Conservation (phyloP, 2,888 invertebrate species). For the Drosophila infuscata region DNA sequence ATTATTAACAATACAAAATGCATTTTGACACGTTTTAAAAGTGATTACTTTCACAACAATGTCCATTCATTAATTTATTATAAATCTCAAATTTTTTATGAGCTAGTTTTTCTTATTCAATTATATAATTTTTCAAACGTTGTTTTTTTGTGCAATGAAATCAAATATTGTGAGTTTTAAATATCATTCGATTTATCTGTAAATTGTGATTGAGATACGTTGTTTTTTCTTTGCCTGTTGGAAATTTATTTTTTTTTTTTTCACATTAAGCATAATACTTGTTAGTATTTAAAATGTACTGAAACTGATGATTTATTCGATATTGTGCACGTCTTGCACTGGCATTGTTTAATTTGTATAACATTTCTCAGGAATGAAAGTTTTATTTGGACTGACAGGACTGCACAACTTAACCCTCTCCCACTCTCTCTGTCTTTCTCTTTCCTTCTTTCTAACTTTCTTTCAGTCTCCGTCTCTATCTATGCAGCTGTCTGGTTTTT, state of each 20-base stretch:
- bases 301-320: background rate
- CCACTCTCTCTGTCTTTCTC: background rate
- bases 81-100: background rate
- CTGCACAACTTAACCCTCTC: background rate
- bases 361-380: slow-evolving; percentile 14
- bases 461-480: background rate
- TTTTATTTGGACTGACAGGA: slow-evolving; percentile 12
- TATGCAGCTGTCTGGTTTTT: slow-evolving; percentile 30
- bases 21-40: background rate
- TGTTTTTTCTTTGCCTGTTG: background rate
- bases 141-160: background rate
- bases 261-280: background rate
- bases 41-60: background rate
- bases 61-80: background rate
- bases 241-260: background rate
- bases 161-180: background rate
- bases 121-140: background rate
- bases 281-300: background rate
- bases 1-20: background rate
- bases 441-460: background rate
- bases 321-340: slow-evolving; percentile 3
- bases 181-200: background rate
- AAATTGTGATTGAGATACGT: background rate
- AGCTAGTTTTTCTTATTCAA: background rate
- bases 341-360: slow-evolving; percentile 4